These are phyloP conservation scores for Epirrhoe tristata DNA, from an alignment of 2,888 invertebrate genomes.

Conservation along the genomic window DNA sequence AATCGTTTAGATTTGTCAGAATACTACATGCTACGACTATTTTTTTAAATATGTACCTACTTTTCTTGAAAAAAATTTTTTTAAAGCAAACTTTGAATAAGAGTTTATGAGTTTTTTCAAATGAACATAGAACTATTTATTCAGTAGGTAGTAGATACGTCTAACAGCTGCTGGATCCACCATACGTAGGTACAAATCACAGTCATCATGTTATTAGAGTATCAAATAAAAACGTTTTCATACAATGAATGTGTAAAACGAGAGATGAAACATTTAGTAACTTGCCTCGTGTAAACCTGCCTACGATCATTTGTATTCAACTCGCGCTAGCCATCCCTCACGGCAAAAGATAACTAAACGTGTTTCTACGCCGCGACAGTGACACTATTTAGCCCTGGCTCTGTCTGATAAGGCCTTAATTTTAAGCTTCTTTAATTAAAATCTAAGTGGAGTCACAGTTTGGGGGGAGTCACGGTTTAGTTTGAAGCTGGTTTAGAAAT, in stretches of 20 bases:
- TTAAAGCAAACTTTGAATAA: no score
- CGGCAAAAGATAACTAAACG: constrained; percentile 37
- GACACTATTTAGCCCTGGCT: constrained; percentile 29
- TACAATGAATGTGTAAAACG: no score
- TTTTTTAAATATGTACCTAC: no score
- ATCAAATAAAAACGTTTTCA: no score
- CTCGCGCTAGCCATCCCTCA: constrained; percentile 34
- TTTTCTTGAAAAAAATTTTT: no score
- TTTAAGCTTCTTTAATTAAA: constrained; percentile 21
- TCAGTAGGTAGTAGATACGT: no score
- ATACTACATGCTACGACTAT: no score
- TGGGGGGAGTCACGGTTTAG: constrained; percentile 2
- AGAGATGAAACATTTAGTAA: constrained; percentile 6
- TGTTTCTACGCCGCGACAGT: constrained; percentile 20
- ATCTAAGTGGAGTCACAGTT: constrained; percentile 13
- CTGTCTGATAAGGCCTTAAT: constrained; percentile 27
- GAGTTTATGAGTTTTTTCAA: no score
- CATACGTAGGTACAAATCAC: no score
- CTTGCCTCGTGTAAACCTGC: constrained; percentile 9
- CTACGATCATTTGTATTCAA: constrained; percentile 23
- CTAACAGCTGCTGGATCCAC: no score
- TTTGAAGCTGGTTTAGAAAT: constrained; percentile 2
- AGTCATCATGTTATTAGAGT: no score
- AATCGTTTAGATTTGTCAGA: not conserved
- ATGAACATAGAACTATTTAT: no score